Evolutionary conservation across 2,113 vertebrate genomes (phyloP).

Genomic region (Sebastes fasciatus): DNA sequence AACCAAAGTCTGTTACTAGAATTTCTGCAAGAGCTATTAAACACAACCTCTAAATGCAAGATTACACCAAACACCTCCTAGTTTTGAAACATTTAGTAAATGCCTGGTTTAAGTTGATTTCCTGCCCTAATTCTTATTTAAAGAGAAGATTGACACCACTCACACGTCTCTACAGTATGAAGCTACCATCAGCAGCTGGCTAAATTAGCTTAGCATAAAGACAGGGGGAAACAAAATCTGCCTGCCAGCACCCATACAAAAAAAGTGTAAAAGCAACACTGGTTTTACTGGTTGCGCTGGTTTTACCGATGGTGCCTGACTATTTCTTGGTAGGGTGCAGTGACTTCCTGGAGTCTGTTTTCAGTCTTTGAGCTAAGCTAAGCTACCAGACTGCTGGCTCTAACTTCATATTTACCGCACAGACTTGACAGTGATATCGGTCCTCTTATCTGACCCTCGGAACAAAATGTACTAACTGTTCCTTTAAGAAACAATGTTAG

Average conservation of each 20-base stretch:
- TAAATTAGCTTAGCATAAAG: background rate
- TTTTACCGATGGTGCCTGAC: background rate
- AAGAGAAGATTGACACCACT: background rate
- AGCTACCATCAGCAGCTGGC: background rate
- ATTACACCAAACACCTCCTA: background rate
- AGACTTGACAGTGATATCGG: background rate
- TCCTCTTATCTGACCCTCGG: background rate
- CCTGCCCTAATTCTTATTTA: background rate
- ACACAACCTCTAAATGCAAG: background rate
- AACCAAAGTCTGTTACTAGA: background rate
- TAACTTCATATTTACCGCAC: background rate
- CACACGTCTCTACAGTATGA: background rate
- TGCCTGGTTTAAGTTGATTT: background rate
- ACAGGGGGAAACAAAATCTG: background rate
- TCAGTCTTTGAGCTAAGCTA: background rate
- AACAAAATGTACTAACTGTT: background rate
- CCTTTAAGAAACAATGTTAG: background rate
- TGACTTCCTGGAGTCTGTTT: background rate
- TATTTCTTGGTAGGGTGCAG: background rate
- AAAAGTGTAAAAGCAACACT: background rate
- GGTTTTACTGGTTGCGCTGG: background rate
- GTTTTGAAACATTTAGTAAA: background rate
- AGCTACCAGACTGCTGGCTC: background rate
- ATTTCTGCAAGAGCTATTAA: background rate
- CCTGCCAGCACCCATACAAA: background rate